Percentiles rank a stretch among this genome's conserved stretches.
phyloP scores from a whole-genome alignment of 2,888 invertebrate species.

The Corythucha ciliata region DNA sequence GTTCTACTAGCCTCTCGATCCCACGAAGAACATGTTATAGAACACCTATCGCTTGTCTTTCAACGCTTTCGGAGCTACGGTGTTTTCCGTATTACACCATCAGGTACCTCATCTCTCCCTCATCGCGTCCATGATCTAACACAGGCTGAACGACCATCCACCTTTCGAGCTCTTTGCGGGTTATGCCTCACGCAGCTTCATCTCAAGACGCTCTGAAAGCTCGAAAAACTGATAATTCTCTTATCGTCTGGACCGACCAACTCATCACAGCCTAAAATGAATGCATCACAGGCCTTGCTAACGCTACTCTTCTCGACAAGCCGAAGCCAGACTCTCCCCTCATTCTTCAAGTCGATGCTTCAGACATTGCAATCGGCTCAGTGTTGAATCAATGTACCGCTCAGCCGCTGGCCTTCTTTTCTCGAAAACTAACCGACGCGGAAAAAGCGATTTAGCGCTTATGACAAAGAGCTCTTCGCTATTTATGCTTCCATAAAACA shows the following conservation, averaged over 20 bases:
- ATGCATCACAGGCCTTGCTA: conserved; percentile 35
- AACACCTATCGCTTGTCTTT: background rate
- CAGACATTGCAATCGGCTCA: conserved; percentile 9
- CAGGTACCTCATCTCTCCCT: too few relatives aligned
- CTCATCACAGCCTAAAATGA: conserved; percentile 32
- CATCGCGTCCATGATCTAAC: too few relatives aligned
- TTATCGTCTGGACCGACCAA: conserved; percentile 26
- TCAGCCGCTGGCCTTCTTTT: conserved; percentile 30
- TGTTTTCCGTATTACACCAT: too few relatives aligned
- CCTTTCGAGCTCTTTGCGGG: too few relatives aligned
- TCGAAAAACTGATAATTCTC: conserved; percentile 19
- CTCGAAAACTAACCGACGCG: conserved; percentile 18
- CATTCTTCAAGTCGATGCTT: conserved; percentile 16
- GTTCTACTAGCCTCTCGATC: conserved; percentile 30
- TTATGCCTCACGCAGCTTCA: conserved; percentile 38
- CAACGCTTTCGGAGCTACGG: background rate
- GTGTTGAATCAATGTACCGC: conserved; percentile 19
- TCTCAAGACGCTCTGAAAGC: conserved; percentile 27
- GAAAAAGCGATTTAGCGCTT: too few relatives aligned
- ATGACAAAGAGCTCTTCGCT: conserved; percentile 23
- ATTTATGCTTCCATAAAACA: conserved; percentile 16
- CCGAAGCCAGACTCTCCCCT: conserved; percentile 9
- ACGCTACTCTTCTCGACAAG: conserved; percentile 37
- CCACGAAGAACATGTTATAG: background rate
- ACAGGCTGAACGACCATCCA: too few relatives aligned